Evolutionary conservation across 2,797 vertebrate genomes (phyloP).

Genomic region (Buceros bicornis): DNA sequence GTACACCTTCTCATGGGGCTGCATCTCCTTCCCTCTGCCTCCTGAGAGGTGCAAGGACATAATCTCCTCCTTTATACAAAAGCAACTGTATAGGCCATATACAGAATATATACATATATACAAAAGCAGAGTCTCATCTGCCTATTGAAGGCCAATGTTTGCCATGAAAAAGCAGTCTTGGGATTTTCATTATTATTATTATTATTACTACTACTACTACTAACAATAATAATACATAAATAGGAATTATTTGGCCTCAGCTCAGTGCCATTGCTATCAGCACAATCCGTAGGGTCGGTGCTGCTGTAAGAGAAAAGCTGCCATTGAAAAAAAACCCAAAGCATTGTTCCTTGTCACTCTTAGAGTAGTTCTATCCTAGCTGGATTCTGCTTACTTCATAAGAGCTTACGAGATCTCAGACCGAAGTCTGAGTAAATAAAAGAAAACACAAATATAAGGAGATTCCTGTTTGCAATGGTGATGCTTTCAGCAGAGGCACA

Average conservation of each 20-base stretch:
- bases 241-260: neutral
- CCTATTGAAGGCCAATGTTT: neutral
- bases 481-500: slow-evolving; percentile 6
- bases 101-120: too few relatives aligned
- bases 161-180: neutral
- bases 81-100: neutral
- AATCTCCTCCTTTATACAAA: neutral
- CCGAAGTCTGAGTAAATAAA: neutral
- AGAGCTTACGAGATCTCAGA: neutral
- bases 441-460: neutral
- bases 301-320: neutral
- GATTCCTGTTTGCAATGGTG: neutral
- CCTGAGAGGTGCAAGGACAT: neutral
- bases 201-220: neutral
- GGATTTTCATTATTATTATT: neutral
- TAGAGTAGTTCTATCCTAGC: neutral
- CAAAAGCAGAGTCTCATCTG: neutral
- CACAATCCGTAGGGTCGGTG: neutral
- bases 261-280: neutral
- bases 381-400: neutral
- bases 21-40: neutral
- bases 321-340: neutral
- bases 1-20: neutral
- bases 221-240: neutral
- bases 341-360: neutral